Evolutionary conservation across 2,797 vertebrate species (phyloP).

Genomic region (Ambastaia sidthimunki): DNA sequence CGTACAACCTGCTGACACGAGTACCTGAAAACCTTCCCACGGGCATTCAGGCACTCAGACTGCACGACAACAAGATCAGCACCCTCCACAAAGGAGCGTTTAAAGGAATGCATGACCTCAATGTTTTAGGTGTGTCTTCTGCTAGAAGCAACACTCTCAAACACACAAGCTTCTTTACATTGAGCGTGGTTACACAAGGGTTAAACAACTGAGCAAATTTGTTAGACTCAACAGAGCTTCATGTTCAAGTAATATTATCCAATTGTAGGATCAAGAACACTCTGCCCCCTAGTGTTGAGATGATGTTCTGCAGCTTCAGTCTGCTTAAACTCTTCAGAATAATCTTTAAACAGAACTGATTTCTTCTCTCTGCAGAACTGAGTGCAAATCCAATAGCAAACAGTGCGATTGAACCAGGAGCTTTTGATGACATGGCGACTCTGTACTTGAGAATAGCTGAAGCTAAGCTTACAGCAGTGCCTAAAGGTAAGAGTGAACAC

Average conservation of each 20-base stretch:
- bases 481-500: slow-evolving; percentile 84
- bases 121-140: slow-evolving; percentile 86
- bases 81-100: slow-evolving; percentile 88
- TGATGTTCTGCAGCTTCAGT: background rate
- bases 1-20: slow-evolving; percentile 90
- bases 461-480: slow-evolving; percentile 89
- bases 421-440: slow-evolving; percentile 89
- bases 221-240: background rate
- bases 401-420: slow-evolving; percentile 88
- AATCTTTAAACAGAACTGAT: background rate
- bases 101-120: slow-evolving; percentile 89
- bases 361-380: slow-evolving; percentile 82
- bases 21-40: slow-evolving; percentile 91
- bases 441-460: slow-evolving; percentile 93
- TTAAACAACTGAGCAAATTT: too few relatives aligned
- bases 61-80: slow-evolving; percentile 93
- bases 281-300: slow-evolving; percentile 19
- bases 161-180: background rate
- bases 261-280: too few relatives aligned
- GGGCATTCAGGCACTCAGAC: slow-evolving; percentile 88
- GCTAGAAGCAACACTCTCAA: background rate
- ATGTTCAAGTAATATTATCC: background rate
- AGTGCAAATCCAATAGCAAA: slow-evolving; percentile 94
- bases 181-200: background rate
- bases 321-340: too few relatives aligned